Evolutionary conservation across 1,140 invertebrate genomes (phyloP).

Genomic region (Chelonus insularis): DNA sequence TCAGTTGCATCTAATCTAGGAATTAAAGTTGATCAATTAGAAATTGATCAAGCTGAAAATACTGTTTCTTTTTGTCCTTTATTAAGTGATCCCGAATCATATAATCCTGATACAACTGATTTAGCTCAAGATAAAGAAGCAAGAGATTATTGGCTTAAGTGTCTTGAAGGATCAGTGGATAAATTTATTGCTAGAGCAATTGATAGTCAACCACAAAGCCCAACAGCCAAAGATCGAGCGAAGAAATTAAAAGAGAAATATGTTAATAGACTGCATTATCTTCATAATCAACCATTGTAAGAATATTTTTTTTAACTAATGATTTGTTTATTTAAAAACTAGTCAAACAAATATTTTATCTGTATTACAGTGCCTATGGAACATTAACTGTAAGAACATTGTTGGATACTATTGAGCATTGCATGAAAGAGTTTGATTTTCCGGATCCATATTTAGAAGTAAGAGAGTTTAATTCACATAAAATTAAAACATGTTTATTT

Average conservation of each 20-base stretch:
- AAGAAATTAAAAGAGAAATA: conserved; percentile 84
- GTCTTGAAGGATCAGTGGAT: conserved; percentile 81
- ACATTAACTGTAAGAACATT: conserved; percentile 85
- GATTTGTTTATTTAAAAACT: conserved; percentile 13
- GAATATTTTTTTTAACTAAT: conserved; percentile 43
- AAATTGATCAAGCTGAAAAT: conserved; percentile 70
- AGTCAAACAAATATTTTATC: conserved; percentile 30
- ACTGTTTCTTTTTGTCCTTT: conserved; percentile 69
- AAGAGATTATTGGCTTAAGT: conserved; percentile 89
- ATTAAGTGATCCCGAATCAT: conserved; percentile 65
- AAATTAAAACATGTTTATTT: conserved; percentile 48
- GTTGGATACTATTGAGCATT: conserved; percentile 90
- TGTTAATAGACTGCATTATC: conserved; percentile 75
- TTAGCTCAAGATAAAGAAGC: conserved; percentile 83
- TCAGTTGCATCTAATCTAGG: conserved; percentile 56
- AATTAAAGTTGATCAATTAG: conserved; percentile 67
- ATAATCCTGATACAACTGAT: conserved; percentile 89
- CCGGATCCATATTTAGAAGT: conserved; percentile 86
- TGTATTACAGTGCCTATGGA: conserved; percentile 76
- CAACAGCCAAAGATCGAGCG: conserved; percentile 77
- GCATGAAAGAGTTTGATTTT: conserved; percentile 87
- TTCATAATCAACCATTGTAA: conserved; percentile 81
- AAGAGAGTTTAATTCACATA: conserved; percentile 57
- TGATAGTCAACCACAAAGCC: conserved; percentile 72
- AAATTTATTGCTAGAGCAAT: conserved; percentile 78